Evolutionary conservation across 1,140 invertebrate species (phyloP), one percentile per base, ranked within the genome.

Genomic region (Drosophila jambulina): DNA sequence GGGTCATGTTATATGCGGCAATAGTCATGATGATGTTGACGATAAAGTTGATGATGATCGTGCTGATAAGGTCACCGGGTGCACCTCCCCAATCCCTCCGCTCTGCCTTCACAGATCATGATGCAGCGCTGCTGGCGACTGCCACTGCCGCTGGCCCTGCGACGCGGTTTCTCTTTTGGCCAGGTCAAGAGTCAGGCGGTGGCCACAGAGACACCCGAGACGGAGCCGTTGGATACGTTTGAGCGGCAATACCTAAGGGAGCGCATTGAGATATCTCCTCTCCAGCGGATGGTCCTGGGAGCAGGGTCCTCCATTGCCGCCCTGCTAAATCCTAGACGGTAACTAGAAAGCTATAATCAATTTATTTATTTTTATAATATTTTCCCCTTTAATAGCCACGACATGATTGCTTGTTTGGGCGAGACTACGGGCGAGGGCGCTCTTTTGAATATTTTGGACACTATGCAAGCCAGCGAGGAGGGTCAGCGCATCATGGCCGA

Each of bases 381-480:
- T 59, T 7, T 7, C 5, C 13, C 7, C n/a, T 2, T 3, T 40
- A 4, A 27, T 6, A 95, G 96, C 57, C 95, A 94, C n/a, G 98
- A 99, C 93, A 98, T 99, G 97, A 97, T 99, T 81, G 97, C 98
- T 40, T 97, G 97, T 77, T 94, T 99, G 60, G 98, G 98, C 6
- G 98, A 99, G 94, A 96, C 97, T 0, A 98, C 97, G 4, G 97
- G 97, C 2, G 93, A 94, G 76, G 80, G 81, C 40, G 96, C 97
- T 10, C 93, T 98, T 1, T 85, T 93, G 68, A 95, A 95, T 91
- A 97, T 98, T 95, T 72, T 94, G 36, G 93, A 93, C 43, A 94
- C 93, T 21, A 94, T 94, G 94, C 82, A 93, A 84, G 61, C 78
- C 43, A 94, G 95, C 82, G 86, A 93, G 25, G 96, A 97, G 93